Evolutionary conservation across 2,888 invertebrate genomes (phyloP), one percentile per base, ranked within the genome.

Genomic region (Agonopterix subpropinquella): DNA sequence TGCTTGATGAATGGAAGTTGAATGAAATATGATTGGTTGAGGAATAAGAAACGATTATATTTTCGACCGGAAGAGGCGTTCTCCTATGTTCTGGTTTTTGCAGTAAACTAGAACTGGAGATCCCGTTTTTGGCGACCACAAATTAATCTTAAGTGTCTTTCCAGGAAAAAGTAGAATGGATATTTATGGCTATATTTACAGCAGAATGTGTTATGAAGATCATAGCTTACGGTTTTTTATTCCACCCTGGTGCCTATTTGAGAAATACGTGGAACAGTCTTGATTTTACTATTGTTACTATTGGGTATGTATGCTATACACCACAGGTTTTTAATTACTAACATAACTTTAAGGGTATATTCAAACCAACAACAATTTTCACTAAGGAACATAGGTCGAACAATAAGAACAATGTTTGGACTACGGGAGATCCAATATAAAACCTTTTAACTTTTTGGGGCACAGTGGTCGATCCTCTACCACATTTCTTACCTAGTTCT

Each of bases 141-240:
- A 5, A 28, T 28, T 28, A 5, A 28, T 28, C 28, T 7, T 28
- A 28, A 28, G 5, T 28, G 28, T 28, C 13, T 4, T 91, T 91
- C 36, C 91, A 98, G 98, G 99, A 99, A 93, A 95, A 96, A 91
- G 94, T 99, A 71, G 99, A 99, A 91, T 96, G 96, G 91, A 90
- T 99, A 76, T 99, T 99, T 91, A 93, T 99, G 91, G 97, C 97
- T 63, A 98, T 99, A 89, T 99, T 99, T 91, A 98, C 99, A 45
- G 92, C 95, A 61, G 99, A 99, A 90, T 98, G 98, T 86, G 90
- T 98, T 67, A 96, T 99, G 96, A 99, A 99, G 91, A 98, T 99
- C 67, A 94, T 99, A 66, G 99, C 99, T 44, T 97, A 98, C 82
- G 99, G 99, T 56, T 98, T 99, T 88, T 91, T 97, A 68, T 93